Base-by-base conservation (phyloP, 2,113 vertebrate genomes). In the Paradoxurus hermaphroditus region DNA sequence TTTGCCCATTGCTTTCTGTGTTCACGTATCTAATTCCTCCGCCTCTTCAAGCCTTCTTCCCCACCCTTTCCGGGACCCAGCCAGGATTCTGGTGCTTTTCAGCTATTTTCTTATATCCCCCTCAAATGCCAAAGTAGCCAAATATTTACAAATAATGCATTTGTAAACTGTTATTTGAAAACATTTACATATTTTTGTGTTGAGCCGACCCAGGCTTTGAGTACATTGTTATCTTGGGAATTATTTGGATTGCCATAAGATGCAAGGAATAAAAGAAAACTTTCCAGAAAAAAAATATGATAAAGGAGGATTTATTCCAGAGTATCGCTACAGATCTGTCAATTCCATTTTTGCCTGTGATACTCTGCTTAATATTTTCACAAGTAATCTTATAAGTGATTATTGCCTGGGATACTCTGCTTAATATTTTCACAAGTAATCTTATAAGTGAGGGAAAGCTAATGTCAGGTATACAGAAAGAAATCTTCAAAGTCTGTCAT, bases 1-100 rank as follows among this genome's bases (percentile, higher is more conserved):
- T 31, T 19, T 1, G 1, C 53, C 25, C 0, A 2, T 4, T 0
- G 18, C 10, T 7, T 31, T 25, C 11, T 56, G 31, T 16, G 36
- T 67, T 85, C 67, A 15, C 10, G 7, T 4, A n/a, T 13, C 51
- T 1, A 31, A 90, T 6, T 23, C 31, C 9, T 2, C 88, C 3
- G 16, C 36, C 10, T 29, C 70, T 56, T 25, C n/a, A 73, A 87
- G 51, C 2, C 13, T 53, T 65, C 34, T 67, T 16, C 19, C 41
- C 4, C 11, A 27, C 25, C n/a, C 9, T 73, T 73, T 10, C 72
- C 39, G 44, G 36, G 31, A 79, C 63, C 31, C 27, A 23, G 23
- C 6, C 44, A 90, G 27, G 36, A 65, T 82, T 68, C 21, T 68
- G 56, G 23, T 79, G 67, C 11, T 67, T 94, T 53, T 91, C 14